Conservation (phyloP, 1,140 invertebrate genomes). For the Bombus difficillimus region DNA sequence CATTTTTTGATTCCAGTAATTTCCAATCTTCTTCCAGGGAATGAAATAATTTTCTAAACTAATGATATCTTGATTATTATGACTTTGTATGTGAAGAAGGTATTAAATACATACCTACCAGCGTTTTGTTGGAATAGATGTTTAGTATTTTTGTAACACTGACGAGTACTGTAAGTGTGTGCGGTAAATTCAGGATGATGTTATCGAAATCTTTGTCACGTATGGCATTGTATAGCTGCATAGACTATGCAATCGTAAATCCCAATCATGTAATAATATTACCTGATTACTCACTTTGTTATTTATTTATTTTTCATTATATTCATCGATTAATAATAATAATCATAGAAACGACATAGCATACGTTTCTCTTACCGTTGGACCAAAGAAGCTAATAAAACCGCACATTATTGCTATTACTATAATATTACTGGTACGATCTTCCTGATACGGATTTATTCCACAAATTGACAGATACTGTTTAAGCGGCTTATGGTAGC, state of each 20-base stretch:
- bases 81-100: background rate
- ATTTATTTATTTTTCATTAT: background rate
- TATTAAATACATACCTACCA: background rate
- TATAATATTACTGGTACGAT: background rate
- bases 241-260: background rate
- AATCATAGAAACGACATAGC: background rate
- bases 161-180: background rate
- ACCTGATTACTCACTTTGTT: background rate
- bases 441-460: background rate
- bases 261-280: background rate
- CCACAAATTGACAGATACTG: background rate
- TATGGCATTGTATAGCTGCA: background rate
- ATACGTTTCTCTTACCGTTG: background rate
- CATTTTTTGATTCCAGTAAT: background rate
- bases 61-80: background rate
- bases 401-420: background rate
- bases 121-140: background rate
- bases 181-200: background rate
- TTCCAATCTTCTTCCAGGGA: background rate
- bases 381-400: background rate
- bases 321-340: background rate
- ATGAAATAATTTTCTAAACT: constrained; percentile 12
- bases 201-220: background rate
- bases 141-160: background rate
- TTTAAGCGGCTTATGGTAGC: background rate